Evolutionary conservation across 2,113 vertebrate species (phyloP).

Genomic region (Erpornis zantholeuca): DNA sequence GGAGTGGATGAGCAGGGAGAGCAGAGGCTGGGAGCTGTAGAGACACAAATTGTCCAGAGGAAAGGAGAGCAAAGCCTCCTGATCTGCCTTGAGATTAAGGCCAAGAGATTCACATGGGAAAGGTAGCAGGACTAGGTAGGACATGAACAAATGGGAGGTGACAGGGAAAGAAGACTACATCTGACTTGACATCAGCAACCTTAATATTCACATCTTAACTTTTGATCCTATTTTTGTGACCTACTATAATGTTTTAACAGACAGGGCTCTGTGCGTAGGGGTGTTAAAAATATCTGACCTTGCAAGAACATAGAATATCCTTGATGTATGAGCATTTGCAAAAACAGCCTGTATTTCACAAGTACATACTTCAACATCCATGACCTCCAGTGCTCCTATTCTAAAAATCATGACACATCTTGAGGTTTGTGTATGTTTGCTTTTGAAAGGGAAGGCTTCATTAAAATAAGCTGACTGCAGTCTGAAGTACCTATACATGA

Average conservation of each 20-base stretch:
- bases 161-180: background rate
- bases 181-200: background rate
- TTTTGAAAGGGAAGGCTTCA: background rate
- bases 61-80: background rate
- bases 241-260: background rate
- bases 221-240: conserved; percentile 13
- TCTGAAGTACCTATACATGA: background rate
- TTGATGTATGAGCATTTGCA: background rate
- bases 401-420: background rate
- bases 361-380: background rate
- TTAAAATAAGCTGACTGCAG: background rate
- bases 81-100: background rate
- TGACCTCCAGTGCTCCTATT: background rate
- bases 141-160: background rate
- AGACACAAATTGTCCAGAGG: background rate
- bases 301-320: background rate
- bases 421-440: background rate
- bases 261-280: background rate
- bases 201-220: conserved; percentile 24
- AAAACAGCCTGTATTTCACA: background rate
- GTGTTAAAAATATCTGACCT: conserved; percentile 48
- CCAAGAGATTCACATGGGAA: background rate
- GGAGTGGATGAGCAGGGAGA: background rate
- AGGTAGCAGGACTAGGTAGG: background rate
- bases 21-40: background rate